A percentile compares a stretch with the other conserved stretches of the same genome.
phyloP scores from a whole-genome alignment of 2,797 vertebrate species.

The Tapirus indicus region DNA sequence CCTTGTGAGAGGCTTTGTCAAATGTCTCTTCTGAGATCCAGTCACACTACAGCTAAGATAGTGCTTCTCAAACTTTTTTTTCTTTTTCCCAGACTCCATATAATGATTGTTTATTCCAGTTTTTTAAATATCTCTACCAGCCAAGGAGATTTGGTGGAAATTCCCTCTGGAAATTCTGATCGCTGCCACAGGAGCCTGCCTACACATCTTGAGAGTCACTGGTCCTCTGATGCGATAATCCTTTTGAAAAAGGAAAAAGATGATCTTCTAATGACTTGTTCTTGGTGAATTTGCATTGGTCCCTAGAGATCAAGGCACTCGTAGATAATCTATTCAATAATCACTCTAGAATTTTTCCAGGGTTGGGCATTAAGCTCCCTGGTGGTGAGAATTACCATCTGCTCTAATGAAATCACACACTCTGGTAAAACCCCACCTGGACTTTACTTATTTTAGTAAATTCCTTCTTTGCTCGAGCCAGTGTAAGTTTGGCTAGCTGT shows the following conservation, averaged over 20 bases:
- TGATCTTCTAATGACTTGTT: neutral
- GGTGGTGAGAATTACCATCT: neutral
- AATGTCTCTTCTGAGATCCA: neutral
- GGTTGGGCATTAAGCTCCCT: neutral
- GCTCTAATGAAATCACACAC: neutral
- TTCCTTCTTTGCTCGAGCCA: neutral
- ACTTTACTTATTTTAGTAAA: neutral
- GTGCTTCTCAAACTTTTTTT: neutral
- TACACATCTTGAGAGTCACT: neutral
- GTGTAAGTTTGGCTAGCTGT: neutral
- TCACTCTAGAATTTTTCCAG: neutral
- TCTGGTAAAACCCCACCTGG: neutral
- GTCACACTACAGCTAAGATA: neutral
- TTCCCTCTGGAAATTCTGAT: neutral
- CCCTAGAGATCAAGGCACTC: neutral
- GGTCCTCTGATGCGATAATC: neutral
- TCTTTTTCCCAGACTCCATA: neutral
- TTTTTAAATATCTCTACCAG: neutral
- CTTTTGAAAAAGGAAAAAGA: neutral
- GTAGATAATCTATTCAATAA: neutral
- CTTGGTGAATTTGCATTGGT: neutral
- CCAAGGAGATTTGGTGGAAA: slow-evolving; percentile 1
- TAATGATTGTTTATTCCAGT: neutral
- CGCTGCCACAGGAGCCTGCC: neutral
- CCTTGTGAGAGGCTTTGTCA: neutral